A percentile compares a stretch with the other conserved stretches of the same genome.
phyloP scores from a whole-genome alignment of 2,888 invertebrate species.

The Mythimna albipuncta region DNA sequence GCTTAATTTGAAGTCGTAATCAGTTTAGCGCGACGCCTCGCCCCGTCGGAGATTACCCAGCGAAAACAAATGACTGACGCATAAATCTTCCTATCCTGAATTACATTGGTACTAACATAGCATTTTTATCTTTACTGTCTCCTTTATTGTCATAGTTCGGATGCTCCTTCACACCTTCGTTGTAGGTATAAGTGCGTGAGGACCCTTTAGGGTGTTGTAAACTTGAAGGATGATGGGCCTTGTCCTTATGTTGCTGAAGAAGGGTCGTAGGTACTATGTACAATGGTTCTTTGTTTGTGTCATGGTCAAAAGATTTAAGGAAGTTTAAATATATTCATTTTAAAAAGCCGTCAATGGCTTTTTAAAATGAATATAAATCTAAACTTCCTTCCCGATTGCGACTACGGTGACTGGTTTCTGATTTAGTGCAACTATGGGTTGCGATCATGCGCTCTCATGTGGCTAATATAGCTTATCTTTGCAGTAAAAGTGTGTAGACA shows the following conservation, averaged over 20 bases:
- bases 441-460: no score
- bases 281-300: not conserved
- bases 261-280: not conserved
- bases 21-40: conserved; percentile 84
- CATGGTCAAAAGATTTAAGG: not conserved
- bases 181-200: conserved; percentile 20
- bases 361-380: not conserved
- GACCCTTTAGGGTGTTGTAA: conserved; percentile 33
- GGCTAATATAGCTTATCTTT: no score
- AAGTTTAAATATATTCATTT: no score
- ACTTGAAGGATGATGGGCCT: conserved; percentile 8
- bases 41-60: conserved; percentile 79
- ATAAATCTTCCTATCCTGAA: conserved; percentile 80
- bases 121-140: conserved; percentile 74
- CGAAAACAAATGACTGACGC: conserved; percentile 84
- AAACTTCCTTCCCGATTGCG: no score
- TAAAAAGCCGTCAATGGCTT: no score
- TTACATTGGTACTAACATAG: conserved; percentile 73
- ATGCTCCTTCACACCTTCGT: conserved; percentile 59
- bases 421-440: no score
- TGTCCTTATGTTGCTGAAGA: conserved; percentile 8
- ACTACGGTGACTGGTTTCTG: no score
- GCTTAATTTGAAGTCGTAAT: conserved; percentile 89
- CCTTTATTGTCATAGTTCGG: conserved; percentile 69
- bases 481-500: no score